Evolutionary conservation across 2,888 invertebrate species (phyloP).

Genomic region (Noctua janthina): DNA sequence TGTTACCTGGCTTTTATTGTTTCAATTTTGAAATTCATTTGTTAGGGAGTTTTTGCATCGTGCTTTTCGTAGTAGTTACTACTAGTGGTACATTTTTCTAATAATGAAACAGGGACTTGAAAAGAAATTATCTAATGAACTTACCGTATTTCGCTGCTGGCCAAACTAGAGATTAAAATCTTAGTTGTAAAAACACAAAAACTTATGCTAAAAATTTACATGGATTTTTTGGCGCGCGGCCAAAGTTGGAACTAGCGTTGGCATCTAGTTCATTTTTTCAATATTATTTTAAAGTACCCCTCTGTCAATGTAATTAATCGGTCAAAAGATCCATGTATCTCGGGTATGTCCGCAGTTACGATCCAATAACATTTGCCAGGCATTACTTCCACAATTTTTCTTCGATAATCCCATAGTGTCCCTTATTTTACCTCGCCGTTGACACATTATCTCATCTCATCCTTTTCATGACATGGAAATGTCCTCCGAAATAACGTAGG

Average conservation of each 20-base stretch:
- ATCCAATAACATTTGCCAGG: background rate
- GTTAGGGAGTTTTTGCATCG: slow-evolving; percentile 8
- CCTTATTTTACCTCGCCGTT: slow-evolving; percentile 7
- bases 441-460: slow-evolving; percentile 24
- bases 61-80: background rate
- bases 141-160: background rate
- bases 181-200: background rate
- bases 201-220: background rate
- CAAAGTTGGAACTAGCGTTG: background rate
- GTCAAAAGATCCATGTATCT: background rate
- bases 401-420: slow-evolving; percentile 10
- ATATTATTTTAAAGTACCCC: no score
- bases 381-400: background rate
- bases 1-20: slow-evolving; percentile 38
- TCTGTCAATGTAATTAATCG: background rate
- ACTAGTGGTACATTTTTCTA: background rate
- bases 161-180: no score
- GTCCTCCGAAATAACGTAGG: slow-evolving; percentile 17
- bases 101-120: no score
- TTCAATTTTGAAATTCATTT: slow-evolving; percentile 44
- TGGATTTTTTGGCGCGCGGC: background rate
- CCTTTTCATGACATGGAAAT: slow-evolving; percentile 41
- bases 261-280: background rate
- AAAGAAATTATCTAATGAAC: background rate
- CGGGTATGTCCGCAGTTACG: background rate